Evolutionary conservation across 2,797 vertebrate genomes (phyloP).

Genomic region (Aeoliscus strigatus): DNA sequence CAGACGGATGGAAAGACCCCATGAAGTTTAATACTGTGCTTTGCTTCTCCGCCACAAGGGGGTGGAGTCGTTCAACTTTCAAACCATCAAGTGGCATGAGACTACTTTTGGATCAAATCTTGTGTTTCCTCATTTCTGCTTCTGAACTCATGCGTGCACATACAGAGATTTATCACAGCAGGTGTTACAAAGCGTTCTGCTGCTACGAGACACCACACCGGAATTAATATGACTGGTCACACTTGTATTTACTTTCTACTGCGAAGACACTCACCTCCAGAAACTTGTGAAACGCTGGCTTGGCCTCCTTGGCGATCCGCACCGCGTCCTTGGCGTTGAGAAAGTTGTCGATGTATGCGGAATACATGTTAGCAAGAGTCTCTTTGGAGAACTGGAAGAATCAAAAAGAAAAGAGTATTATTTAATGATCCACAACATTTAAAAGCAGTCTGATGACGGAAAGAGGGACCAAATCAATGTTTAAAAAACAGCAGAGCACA

Average conservation of each 20-base stretch:
- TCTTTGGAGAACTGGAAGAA: constrained; percentile 93
- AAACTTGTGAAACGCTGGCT: constrained; percentile 95
- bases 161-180: neutral
- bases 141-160: constrained; percentile 2
- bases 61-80: constrained; percentile 24
- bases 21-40: constrained; percentile 9
- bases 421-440: neutral
- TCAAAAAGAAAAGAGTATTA: neutral
- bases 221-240: too few species aligned
- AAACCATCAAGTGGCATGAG: neutral
- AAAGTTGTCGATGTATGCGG: constrained; percentile 97
- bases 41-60: constrained; percentile 29
- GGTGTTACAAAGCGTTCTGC: too few species aligned
- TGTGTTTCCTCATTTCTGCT: constrained; percentile 18
- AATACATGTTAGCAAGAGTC: constrained; percentile 91
- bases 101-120: constrained; percentile 1
- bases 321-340: constrained; percentile 97
- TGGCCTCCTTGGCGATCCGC: constrained; percentile 92
- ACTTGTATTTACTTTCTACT: too few species aligned
- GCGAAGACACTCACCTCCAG: constrained; percentile 80
- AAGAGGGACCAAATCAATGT: too few species aligned
- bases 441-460: too few species aligned
- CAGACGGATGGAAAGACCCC: neutral
- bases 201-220: too few species aligned
- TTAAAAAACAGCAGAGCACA: too few species aligned